phyloP scores from a whole-genome alignment of 2,888 invertebrate genomes.

The Zelleria hepariella region DNA sequence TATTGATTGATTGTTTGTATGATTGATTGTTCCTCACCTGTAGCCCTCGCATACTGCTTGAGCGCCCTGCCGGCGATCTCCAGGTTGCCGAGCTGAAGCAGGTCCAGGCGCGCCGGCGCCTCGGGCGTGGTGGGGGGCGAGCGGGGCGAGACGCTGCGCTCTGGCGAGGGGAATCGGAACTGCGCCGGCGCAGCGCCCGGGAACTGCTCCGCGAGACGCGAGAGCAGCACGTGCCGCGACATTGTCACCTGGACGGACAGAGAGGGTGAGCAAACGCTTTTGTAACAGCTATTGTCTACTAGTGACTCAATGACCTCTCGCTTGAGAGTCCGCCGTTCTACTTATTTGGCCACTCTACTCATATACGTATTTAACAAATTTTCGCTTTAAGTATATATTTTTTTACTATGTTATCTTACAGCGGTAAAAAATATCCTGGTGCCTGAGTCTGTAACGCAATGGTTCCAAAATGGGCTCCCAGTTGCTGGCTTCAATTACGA shows the following conservation, averaged over 20 bases:
- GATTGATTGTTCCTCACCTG: constrained; percentile 46
- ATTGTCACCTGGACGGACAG: constrained; percentile 29
- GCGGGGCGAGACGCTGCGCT: constrained; percentile 50
- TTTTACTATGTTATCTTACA: too few species aligned
- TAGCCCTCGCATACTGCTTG: constrained; percentile 64
- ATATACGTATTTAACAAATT: too few species aligned
- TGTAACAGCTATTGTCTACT: too few species aligned
- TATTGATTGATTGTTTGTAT: too few species aligned
- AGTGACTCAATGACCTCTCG: too few species aligned
- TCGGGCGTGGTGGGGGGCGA: constrained; percentile 37
- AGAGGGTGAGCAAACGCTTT: neutral
- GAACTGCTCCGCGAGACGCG: constrained; percentile 63
- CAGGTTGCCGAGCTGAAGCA: constrained; percentile 56
- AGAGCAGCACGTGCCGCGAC: constrained; percentile 62
- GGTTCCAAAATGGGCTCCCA: too few species aligned
- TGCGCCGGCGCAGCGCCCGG: constrained; percentile 42
- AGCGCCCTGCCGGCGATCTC: constrained; percentile 62
- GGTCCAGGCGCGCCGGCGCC: constrained; percentile 49
- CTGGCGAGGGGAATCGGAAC: constrained; percentile 54
- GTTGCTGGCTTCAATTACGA: too few species aligned
- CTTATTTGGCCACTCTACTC: too few species aligned
- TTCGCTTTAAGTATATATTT: too few species aligned
- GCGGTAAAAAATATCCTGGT: too few species aligned
- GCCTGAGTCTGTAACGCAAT: too few species aligned
- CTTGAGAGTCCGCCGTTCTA: too few species aligned